Base-by-base conservation (phyloP, 2,113 vertebrate species). In the Aphelocoma coerulescens region DNA sequence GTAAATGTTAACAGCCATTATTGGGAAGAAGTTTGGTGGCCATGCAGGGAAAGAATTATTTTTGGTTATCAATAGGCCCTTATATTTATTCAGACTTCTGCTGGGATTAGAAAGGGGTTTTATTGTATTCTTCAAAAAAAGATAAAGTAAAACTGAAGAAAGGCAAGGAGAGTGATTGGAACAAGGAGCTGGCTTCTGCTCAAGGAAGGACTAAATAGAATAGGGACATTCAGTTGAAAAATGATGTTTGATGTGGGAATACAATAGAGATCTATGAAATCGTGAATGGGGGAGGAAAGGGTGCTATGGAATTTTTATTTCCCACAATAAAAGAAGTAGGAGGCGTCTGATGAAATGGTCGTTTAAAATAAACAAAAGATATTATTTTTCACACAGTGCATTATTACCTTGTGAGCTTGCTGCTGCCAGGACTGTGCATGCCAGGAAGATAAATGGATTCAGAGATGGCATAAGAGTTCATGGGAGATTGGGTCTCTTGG, bases 331-430 rank as follows among this genome's bases (percentile, higher is more conserved):
- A 84, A 85, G 93, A 75, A 81, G 68, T 84, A 72, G 95, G 93
- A 97, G 76, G 84, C 86, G 81, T 91, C 76, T 87, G 94, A 92
- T 95, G 57, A 95, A 95, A 88, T 78, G 85, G 77, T 79, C 32
- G 1, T 86, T 96, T 97, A 92, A 92, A 96, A 95, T 95, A 96
- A 97, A 96, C 94, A 93, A 91, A 93, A 89, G 65, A 44, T 89
- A 86, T 74, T 93, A 74, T 91, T 96, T 95, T 89, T 89, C 91
- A 59, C 68, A 26, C 52, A 44, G 68, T 41, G 72, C 83, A 21
- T 92, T 92, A 93, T 91, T 90, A 80, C 94, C 65, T 92, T 83
- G 63, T 62, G 88, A 90, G 82, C 71, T 80, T 51, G 30, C 67
- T 4, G 68, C 93, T 95, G 63, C 89, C 9, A 8, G 57, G 73